Evolutionary conservation across 2,888 invertebrate species (phyloP), one percentile per base, ranked within the genome.

Genomic region (Caenorhabditis drosophilae): DNA sequence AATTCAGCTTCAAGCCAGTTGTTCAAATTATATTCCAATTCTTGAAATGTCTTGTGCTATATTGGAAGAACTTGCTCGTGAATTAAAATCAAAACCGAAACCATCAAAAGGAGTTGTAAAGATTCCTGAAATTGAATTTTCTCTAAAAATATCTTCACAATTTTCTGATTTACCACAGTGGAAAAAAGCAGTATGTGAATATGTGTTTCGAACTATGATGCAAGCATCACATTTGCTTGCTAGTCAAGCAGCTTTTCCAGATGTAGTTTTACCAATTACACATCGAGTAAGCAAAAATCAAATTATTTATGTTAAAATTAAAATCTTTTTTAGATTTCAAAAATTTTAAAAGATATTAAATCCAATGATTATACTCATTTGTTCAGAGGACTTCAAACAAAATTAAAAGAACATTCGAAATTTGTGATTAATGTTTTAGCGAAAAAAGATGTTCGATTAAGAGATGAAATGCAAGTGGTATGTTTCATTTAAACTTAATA

Each of bases 1-100:
- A 63, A 91, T 91, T 58, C 88, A 89, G 70, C 86, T 98, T 23
- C 82, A 82, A 63, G 73, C 73, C 25, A 73, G 71, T 51, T 81
- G 81, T 52, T 68, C 76, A 22, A 71, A 70, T 18, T 82, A 70
- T 51, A 72, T 82, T 47, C 82, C 82, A 15, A 71, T 75, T 16
- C 49, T 82, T 52, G 27, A 63, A 20, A 34, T 72, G 18, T 62
- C 66, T 9, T 63, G 62, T 22, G 76, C 72, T 48, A 49, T 48
- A 4, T 51, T 68, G 16, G 58, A 59, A 53, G 68, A 68, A 16
- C 48, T 68, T 15, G 51, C 52, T 20, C 62, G 55, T 31, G 58
- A 61, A 40, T 42, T 61, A 18, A 63, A 68, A 47, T 44, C 41
- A 2, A 64, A 64, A 34, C 67, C 67, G 27, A 55, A 49, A 41